These are phyloP conservation scores for Mus minutoides DNA, from an alignment of 2,797 vertebrate genomes.

Conservation along the genomic window DNA sequence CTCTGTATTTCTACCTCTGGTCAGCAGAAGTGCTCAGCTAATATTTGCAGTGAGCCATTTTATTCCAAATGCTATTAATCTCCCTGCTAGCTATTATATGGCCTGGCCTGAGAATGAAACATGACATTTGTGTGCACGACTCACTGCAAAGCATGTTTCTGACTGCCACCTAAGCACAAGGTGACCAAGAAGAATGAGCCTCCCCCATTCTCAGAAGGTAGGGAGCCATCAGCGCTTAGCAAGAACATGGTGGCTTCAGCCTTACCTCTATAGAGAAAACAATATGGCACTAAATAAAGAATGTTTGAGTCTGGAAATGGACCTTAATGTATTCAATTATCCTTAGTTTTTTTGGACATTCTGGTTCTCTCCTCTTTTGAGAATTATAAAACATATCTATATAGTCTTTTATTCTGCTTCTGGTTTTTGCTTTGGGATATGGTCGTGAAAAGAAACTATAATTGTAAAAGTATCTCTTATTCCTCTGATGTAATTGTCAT, in stretches of 20 bases:
- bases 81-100: neutral
- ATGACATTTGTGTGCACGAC: neutral
- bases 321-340: neutral
- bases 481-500: neutral
- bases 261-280: neutral
- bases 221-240: neutral
- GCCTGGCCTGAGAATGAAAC: conserved; percentile 27
- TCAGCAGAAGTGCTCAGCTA: conserved; percentile 37
- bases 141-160: neutral
- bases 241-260: neutral
- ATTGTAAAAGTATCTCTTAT: neutral
- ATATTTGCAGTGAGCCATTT: neutral
- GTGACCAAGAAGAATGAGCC: neutral
- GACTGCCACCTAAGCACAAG: neutral
- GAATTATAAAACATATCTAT: conserved; percentile 29
- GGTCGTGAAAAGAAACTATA: neutral
- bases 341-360: neutral
- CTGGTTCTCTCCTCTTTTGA: neutral
- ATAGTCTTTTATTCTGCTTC: neutral
- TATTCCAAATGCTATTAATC: neutral
- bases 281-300: neutral
- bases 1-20: neutral
- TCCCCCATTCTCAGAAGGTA: neutral
- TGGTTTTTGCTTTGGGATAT: neutral
- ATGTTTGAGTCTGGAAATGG: neutral